phyloP scores from a whole-genome alignment of 2,113 vertebrate species.

The Suricata suricatta region DNA sequence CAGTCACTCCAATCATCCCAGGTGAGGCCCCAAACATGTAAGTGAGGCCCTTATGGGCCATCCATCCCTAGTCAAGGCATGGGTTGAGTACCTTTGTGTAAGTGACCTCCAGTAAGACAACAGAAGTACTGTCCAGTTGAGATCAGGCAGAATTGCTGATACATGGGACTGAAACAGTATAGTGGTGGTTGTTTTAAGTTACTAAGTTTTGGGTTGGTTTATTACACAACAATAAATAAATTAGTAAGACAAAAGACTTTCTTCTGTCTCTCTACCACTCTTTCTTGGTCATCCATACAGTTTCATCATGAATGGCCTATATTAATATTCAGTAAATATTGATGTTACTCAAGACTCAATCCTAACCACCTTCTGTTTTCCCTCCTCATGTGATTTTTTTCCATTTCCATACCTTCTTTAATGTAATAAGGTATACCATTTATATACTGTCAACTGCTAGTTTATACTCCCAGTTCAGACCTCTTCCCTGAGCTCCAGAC shows the following conservation, averaged over 20 bases:
- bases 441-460: neutral
- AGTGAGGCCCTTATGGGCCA: neutral
- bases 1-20: neutral
- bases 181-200: neutral
- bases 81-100: neutral
- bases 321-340: neutral
- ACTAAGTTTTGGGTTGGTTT: neutral
- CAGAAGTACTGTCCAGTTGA: neutral
- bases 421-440: neutral
- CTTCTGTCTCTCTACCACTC: neutral
- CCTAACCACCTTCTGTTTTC: neutral
- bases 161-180: neutral
- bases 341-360: neutral
- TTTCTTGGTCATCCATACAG: neutral
- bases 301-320: neutral
- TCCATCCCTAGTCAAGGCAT: neutral
- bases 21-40: neutral
- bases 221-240: neutral
- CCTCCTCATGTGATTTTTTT: neutral
- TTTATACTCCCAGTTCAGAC: neutral
- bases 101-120: neutral
- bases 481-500: neutral
- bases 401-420: neutral
- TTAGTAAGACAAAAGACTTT: neutral
- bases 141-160: neutral